Evolutionary conservation across 2,888 invertebrate genomes (phyloP).

Genomic region (Adelphocoris suturalis): DNA sequence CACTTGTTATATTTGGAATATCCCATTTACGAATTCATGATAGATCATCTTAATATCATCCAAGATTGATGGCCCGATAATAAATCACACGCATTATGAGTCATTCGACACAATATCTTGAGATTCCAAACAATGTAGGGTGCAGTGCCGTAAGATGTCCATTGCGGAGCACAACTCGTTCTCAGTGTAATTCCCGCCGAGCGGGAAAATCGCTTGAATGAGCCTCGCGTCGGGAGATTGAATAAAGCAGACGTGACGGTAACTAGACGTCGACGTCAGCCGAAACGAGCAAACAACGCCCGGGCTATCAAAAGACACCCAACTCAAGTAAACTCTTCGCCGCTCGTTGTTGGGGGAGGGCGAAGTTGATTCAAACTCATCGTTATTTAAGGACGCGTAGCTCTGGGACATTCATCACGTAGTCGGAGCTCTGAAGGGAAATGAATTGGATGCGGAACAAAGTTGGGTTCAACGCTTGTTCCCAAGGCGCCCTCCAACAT

Average conservation of each 20-base stretch:
- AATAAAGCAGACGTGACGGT: constrained; percentile 35
- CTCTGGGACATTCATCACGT: constrained; percentile 24
- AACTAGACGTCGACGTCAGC: constrained; percentile 26
- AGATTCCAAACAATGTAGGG: too few species aligned
- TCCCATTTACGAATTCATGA: too few species aligned
- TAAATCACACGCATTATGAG: too few species aligned
- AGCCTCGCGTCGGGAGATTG: not conserved
- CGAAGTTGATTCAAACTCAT: constrained; percentile 13
- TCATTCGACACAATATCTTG: too few species aligned
- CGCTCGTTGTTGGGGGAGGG: constrained; percentile 2
- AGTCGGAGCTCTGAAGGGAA: constrained; percentile 19
- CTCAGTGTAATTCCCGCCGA: too few species aligned
- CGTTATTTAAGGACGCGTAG: not conserved
- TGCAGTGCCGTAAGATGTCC: too few species aligned
- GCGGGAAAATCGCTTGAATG: not conserved
- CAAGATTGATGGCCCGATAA: too few species aligned
- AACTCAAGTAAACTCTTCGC: constrained; percentile 31
- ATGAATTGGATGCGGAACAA: constrained; percentile 42
- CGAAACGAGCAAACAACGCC: not conserved
- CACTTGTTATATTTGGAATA: too few species aligned
- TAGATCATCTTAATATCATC: too few species aligned
- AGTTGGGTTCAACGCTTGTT: not conserved
- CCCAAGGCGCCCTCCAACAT: not conserved
- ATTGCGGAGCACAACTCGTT: too few species aligned
- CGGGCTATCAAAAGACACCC: constrained; percentile 21